These are phyloP conservation scores for Nymphalis urticae DNA, from an alignment of 2,888 invertebrate species.

Conservation along the genomic window DNA sequence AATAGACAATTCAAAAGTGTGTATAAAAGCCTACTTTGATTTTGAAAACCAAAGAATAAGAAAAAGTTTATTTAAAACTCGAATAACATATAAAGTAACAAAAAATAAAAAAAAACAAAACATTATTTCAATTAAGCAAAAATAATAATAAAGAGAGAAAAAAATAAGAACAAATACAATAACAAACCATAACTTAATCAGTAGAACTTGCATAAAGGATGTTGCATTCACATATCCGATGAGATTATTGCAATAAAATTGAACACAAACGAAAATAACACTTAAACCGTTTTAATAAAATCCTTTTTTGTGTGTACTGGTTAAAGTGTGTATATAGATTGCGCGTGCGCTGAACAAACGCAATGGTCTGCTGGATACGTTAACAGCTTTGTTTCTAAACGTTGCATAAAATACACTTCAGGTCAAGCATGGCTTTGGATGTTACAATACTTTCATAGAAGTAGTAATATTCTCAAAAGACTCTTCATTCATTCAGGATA, in stretches of 20 bases:
- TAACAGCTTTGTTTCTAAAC: constrained; percentile 29
- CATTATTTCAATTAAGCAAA: too few species aligned
- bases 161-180: not conserved
- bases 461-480: too few species aligned
- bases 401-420: constrained; percentile 24
- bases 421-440: constrained; percentile 15
- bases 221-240: constrained; percentile 26
- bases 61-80: too few species aligned
- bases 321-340: constrained; percentile 5
- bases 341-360: constrained; percentile 26
- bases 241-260: constrained; percentile 10
- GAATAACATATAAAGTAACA: too few species aligned
- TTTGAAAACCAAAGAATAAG: too few species aligned
- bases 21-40: too few species aligned
- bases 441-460: not conserved
- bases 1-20: too few species aligned
- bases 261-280: not conserved
- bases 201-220: constrained; percentile 13
- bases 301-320: not conserved
- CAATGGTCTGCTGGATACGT: constrained; percentile 27
- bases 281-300: not conserved
- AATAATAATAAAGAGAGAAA: too few species aligned
- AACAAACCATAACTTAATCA: not conserved
- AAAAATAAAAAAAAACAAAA: too few species aligned
- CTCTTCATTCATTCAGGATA: too few species aligned